These are phyloP conservation scores for Myzus persicae DNA, from an alignment of 1,140 invertebrate species.

Conservation along the genomic window DNA sequence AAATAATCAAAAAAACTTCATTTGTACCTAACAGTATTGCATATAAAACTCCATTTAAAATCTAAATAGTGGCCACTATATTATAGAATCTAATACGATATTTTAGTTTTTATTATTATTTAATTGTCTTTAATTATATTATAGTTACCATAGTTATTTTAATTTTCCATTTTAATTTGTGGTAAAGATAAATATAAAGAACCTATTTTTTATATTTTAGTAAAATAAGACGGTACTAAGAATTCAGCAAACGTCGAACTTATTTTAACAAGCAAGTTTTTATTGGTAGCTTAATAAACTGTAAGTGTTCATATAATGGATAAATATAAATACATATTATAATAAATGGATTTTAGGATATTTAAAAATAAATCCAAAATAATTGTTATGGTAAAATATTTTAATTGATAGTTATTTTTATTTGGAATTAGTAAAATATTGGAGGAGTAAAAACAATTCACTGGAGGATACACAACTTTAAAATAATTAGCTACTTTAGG, in stretches of 20 bases:
- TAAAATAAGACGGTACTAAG: not conserved
- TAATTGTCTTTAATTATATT: not conserved
- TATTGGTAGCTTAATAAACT: not conserved
- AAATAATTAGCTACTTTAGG: not conserved
- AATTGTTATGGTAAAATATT: not conserved
- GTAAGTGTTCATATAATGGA: not conserved
- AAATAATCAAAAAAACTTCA: not conserved
- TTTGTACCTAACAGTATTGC: not conserved
- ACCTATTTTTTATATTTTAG: not conserved
- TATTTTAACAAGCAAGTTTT: not conserved
- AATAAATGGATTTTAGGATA: not conserved
- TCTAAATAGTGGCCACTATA: not conserved
- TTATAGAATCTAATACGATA: not conserved
- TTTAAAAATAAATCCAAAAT: not conserved
- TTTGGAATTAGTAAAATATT: not conserved
- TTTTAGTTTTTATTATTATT: not conserved
- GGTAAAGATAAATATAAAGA: not conserved
- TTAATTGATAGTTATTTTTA: not conserved
- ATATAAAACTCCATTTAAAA: not conserved
- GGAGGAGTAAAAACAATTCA: not conserved
- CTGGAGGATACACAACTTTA: too few relatives aligned
- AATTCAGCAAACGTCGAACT: not conserved
- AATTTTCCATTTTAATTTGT: not conserved
- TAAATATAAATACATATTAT: not conserved
- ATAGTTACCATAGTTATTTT: not conserved